Evolutionary conservation across 2,888 invertebrate genomes (phyloP), one percentile per base, ranked within the genome.

Genomic region (Acanthosepion lycidas): DNA sequence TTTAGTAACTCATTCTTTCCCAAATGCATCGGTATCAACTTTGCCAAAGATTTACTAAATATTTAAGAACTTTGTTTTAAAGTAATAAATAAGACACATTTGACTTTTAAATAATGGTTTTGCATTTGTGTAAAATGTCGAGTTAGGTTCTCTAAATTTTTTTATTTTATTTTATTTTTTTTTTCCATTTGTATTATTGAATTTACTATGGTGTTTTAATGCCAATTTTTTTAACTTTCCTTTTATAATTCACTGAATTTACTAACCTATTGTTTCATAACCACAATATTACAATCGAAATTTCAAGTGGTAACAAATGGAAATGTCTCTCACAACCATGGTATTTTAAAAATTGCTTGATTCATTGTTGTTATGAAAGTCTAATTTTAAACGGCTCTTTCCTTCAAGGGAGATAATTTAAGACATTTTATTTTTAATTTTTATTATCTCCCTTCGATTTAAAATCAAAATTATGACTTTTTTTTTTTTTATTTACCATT

Each of bases 301-400:
- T 33, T 15, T 78, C 78, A 78, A 78, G 15, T 9, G 78, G 15
- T 78, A n/a, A n/a, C n/a, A 78, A 78, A 78, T 78, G 78, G 33
- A 78, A 78, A 78, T 78, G 78, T 78, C n/a, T 78, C n/a, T n/a
- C 33, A 33, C 78, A 78, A 78, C 78, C 78, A 78, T 78, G 78
- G 78, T 78, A 78, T 78, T 78, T 78, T 78, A 78, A 78, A 78
- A 78, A 78, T 78, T 78, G 78, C 78, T 78, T 78, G 12, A 78
- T 78, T 78, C 78, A 78, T 78, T 78, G 78, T 42, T 33, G 78
- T 78, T 78, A n/a, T 78, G 78, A 2, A 59, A 59, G 78, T 78
- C 78, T 78, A 78, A 42, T 28, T 78, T 28, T 9, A 78, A 78
- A 28, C 9, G 12, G 78, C n/a, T 2, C 12, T n/a, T 28, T 28